These are phyloP conservation scores for Quadriops clusia DNA, from an alignment of 2,888 invertebrate genomes.

Conservation along the genomic window DNA sequence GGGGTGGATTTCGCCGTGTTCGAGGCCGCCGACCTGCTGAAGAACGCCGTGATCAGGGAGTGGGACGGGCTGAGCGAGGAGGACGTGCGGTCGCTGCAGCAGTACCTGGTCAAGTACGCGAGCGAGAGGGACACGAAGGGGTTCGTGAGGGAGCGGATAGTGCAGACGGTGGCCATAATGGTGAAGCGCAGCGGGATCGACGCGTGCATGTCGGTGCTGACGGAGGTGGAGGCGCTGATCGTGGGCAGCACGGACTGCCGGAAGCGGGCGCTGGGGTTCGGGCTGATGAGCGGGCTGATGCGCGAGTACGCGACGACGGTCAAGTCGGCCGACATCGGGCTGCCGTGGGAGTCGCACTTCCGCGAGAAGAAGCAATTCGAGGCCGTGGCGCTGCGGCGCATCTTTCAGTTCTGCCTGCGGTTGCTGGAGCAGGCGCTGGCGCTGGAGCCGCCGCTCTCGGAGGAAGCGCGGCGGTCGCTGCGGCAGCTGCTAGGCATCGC, in stretches of 20 bases:
- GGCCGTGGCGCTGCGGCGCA: constrained; percentile 62
- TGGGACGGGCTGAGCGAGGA: constrained; percentile 62
- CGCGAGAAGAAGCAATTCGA: constrained; percentile 78
- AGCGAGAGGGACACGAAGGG: constrained; percentile 51
- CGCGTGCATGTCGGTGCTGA: constrained; percentile 54
- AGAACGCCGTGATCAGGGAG: constrained; percentile 71
- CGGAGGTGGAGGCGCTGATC: constrained; percentile 67
- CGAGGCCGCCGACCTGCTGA: constrained; percentile 74
- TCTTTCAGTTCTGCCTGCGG: constrained; percentile 61
- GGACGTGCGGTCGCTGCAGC: constrained; percentile 58
- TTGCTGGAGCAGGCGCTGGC: constrained; percentile 48
- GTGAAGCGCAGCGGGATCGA: constrained; percentile 74
- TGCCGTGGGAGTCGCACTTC: constrained; percentile 81
- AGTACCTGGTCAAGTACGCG: constrained; percentile 70
- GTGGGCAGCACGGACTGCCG: constrained; percentile 51
- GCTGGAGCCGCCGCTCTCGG: constrained; percentile 36
- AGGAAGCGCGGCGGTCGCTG: constrained; percentile 47
- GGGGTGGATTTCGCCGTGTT: constrained; percentile 71
- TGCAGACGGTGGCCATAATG: constrained; percentile 75
- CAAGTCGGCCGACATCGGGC: constrained; percentile 74
- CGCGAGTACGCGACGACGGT: constrained; percentile 81
- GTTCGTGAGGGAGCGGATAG: constrained; percentile 64
- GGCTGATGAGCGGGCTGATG: constrained; percentile 69
- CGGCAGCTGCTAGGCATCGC: constrained; percentile 64
- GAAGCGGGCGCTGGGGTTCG: constrained; percentile 74